Percentiles rank a stretch among this genome's conserved stretches.
Conservation (phyloP, 1,140 invertebrate species). For the Trinorchestia longiramus region DNA sequence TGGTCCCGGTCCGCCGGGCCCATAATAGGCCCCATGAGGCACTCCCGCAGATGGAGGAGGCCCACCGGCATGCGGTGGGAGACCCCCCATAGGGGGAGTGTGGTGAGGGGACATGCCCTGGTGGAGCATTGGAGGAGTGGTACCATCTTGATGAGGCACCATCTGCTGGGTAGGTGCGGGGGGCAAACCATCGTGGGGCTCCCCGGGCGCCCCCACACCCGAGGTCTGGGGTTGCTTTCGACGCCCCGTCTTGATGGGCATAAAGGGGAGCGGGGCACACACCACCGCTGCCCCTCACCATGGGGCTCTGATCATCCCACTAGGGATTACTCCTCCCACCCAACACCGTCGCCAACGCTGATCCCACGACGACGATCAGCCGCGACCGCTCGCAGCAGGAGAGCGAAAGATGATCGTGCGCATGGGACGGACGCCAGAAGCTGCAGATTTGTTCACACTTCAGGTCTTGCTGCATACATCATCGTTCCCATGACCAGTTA, state of each 20-base stretch:
- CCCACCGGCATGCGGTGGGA: slow-evolving; percentile 59
- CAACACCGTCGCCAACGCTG: background rate
- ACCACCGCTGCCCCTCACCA: slow-evolving; percentile 33
- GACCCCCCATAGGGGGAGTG: slow-evolving; percentile 59
- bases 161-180: slow-evolving; percentile 63
- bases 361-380: background rate
- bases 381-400: background rate
- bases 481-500: background rate
- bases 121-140: slow-evolving; percentile 53
- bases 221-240: slow-evolving; percentile 66
- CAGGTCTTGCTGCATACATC: background rate
- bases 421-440: background rate
- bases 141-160: slow-evolving; percentile 60
- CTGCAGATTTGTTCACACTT: background rate
- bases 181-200: slow-evolving; percentile 66
- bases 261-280: slow-evolving; percentile 60
- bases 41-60: slow-evolving; percentile 61
- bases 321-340: background rate
- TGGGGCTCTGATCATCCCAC: slow-evolving; percentile 11
- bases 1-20: slow-evolving; percentile 70
- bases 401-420: background rate
- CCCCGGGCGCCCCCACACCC: slow-evolving; percentile 67
- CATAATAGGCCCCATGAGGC: slow-evolving; percentile 63
- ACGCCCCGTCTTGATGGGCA: slow-evolving; percentile 67
- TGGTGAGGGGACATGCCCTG: slow-evolving; percentile 29